Evolutionary conservation across 2,797 vertebrate genomes (phyloP), one percentile per base, ranked within the genome.

Genomic region (Hoplostethus mediterraneus): DNA sequence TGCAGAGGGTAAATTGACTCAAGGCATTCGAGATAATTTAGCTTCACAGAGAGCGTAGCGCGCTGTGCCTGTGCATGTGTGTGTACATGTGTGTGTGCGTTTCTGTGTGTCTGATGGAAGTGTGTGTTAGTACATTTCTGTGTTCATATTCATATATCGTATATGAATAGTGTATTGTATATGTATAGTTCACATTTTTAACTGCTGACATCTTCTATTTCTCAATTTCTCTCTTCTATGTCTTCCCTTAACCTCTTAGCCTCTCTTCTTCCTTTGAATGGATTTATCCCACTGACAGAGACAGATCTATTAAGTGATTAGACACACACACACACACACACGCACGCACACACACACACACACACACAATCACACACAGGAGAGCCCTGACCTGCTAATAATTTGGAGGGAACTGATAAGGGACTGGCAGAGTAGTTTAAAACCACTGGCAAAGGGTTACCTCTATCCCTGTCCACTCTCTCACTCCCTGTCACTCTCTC

Each of bases 251-350:
- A 33, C 11, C 14, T 49, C 8, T 62, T 49, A 57, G 12, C 12
- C 5, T 31, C 3, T 49, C 51, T 57, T 71, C 53, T 56, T 58
- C 17, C 25, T 56, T 25, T 75, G 21, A 80, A 71, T 64, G 0
- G 36, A 65, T 77, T 60, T 77, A 25, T 55, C 54, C 48, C 6
- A 53, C 51, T 58, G 56, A 71, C 45, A 47, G 11, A 80, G 11
- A 80, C 45, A 33, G 44, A 63, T 79, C 64, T 57, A 51, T 66
- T 73, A 63, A 68, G 54, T 55, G 73, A 81, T 80, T 44, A 44
- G 12, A 10, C 12, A 12, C 40, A 44, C 40, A 12, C 40, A 44
- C 2, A 44, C 40, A 44, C 40, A 44, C 40, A 12, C 40, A 44
- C 40, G 13, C 40, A 13, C 40, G 13, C 40, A 12, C 11, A 9